Base-by-base conservation (phyloP, 2,888 invertebrate genomes). In the Aquatica leii region DNA sequence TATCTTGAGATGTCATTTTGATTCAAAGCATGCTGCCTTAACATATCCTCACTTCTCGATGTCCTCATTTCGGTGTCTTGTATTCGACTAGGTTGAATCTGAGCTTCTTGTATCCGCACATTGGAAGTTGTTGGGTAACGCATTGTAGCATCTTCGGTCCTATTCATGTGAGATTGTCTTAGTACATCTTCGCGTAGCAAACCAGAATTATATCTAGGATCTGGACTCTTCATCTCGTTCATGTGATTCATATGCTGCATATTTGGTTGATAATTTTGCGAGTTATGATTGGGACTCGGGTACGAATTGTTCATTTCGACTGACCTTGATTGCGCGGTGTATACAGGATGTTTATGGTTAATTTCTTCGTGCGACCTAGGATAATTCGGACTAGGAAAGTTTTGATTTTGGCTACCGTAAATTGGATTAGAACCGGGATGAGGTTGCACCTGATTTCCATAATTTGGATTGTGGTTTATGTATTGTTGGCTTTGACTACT, bases 1-100 rank as follows among this genome's bases (percentile, higher is more conserved):
- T 81, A 82, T 43, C 79, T 64, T 64, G 73, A 66, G 58, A 74
- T 73, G 37, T 76, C 76, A 48, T 66, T 67, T 51, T 74, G 76
- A 50, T 66, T 60, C n/a, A 68, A 43, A 35, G 67, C 66, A 56
- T 78, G 77, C 21, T 78, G 78, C 35, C 79, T 75, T 11, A 81
- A 68, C 71, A 77, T 71, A 67, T 82, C 81, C 57, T 81, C 81
- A 64, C 80, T 81, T 67, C 79, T 79, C 0, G 80, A 80, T 0
- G 77, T 76, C 37, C 79, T 72, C 73, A 81, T 79, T 59, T 78
- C 78, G 35, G 72, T 75, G 46, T 68, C 55, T 49, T 68, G 65
- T 14, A 56, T 52, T 20, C 67, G 59, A 65, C 40, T 73, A 14
- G 74, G 76, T 51, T 77, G 77, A 49, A 76, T 72, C 53, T 77